Evolutionary conservation across 2,797 vertebrate species (phyloP).

Genomic region (Onychomys arenicola): DNA sequence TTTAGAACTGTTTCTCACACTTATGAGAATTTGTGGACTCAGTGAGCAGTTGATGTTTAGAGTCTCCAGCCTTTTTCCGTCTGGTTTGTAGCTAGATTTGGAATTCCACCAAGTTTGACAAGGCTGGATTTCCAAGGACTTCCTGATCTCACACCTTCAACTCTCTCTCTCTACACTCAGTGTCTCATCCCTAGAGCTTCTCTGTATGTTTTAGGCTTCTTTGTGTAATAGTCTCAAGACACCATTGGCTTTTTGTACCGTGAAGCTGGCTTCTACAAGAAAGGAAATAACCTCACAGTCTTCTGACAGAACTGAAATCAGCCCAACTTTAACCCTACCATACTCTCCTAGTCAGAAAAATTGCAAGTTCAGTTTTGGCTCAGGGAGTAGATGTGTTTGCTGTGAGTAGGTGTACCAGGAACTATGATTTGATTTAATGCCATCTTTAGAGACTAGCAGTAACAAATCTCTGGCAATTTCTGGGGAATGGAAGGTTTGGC

Average conservation of each 20-base stretch:
- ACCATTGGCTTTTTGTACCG: not conserved
- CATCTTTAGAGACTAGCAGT: not conserved
- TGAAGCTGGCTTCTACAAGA: not conserved
- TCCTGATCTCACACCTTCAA: not conserved
- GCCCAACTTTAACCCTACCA: not conserved
- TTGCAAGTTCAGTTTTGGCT: not conserved
- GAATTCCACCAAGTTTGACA: not conserved
- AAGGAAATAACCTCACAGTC: not conserved
- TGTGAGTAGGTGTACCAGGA: not conserved
- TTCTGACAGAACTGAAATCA: not conserved
- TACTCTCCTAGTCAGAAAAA: not conserved
- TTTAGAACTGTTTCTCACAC: not conserved
- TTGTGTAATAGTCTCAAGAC: not conserved
- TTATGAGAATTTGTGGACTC: not conserved
- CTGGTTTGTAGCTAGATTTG: not conserved
- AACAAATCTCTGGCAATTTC: not conserved
- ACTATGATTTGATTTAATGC: not conserved
- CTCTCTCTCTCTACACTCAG: not conserved
- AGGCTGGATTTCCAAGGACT: not conserved
- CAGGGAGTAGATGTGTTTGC: not conserved
- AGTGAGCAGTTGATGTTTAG: not conserved
- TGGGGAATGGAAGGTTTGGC: not conserved
- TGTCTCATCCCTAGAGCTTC: not conserved
- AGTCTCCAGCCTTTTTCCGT: rapidly evolving
- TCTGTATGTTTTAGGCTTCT: not conserved